phyloP scores from a whole-genome alignment of 2,888 invertebrate species.

The Sturmia bella region DNA sequence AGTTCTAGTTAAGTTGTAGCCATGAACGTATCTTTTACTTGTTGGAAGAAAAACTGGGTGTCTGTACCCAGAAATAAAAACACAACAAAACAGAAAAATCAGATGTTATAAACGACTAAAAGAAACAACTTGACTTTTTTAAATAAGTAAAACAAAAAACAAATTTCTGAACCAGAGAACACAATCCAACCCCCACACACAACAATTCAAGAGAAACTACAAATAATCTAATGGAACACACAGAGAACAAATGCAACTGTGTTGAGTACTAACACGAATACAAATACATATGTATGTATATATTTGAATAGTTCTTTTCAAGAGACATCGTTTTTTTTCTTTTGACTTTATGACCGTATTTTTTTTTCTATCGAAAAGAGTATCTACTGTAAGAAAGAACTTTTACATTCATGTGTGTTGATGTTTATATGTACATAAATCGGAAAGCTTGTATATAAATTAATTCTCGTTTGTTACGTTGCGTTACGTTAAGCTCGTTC shows the following conservation, averaged over 20 bases:
- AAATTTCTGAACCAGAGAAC: constrained; percentile 36
- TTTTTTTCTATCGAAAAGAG: constrained; percentile 19
- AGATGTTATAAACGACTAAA: constrained; percentile 42
- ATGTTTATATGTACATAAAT: no score
- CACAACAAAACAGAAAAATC: constrained; percentile 28
- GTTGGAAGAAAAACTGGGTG: constrained; percentile 6
- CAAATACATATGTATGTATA: no score
- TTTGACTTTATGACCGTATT: constrained; percentile 1
- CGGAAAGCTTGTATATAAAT: no score
- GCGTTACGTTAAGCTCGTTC: constrained; percentile 48
- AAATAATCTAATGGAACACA: constrained; percentile 37
- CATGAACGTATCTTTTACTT: constrained; percentile 67
- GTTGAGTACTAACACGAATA: constrained; percentile 34
- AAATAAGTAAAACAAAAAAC: constrained; percentile 43
- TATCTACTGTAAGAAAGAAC: constrained; percentile 28
- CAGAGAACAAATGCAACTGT: constrained; percentile 18
- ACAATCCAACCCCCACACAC: constrained; percentile 53
- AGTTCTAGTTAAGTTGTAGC: constrained; percentile 71
- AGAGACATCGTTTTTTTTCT: constrained; percentile 26
- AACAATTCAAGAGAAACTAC: constrained; percentile 24
- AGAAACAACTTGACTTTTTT: constrained; percentile 6
- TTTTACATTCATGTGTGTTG: neutral
- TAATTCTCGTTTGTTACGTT: constrained; percentile 42
- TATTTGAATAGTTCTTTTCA: constrained; percentile 30
- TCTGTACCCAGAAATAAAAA: constrained; percentile 16